These are phyloP conservation scores for Knipowitschia caucasica DNA, from an alignment of 2,797 vertebrate genomes.

Conservation along the genomic window DNA sequence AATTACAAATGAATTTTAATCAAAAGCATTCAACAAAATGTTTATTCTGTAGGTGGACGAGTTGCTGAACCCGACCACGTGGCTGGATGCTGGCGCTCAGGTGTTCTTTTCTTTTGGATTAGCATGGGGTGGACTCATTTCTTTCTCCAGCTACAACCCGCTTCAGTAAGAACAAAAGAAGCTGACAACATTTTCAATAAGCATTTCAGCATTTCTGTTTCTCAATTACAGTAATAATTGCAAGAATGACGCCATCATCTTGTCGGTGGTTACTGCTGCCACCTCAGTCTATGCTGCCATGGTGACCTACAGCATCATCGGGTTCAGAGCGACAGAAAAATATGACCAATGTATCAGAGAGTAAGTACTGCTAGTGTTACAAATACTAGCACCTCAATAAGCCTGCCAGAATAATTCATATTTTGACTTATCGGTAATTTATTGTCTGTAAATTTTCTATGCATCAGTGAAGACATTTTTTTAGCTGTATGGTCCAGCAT, in stretches of 20 bases:
- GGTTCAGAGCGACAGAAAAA: conserved; percentile 89
- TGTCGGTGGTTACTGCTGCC: conserved; percentile 84
- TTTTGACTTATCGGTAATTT: too few species aligned
- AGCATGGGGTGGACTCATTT: conserved; percentile 93
- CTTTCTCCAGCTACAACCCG: conserved; percentile 98
- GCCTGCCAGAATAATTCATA: too few species aligned
- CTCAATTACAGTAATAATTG: conserved; percentile 87
- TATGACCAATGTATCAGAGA: conserved; percentile 81
- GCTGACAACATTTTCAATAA: too few species aligned
- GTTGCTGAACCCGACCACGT: conserved; percentile 84
- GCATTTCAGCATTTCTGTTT: not conserved
- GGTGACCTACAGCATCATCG: conserved; percentile 92
- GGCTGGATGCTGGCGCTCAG: conserved; percentile 93
- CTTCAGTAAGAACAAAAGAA: conserved; percentile 83
- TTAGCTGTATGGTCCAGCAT: too few species aligned
- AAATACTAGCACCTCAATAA: too few species aligned
- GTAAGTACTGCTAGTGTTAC: conserved; percentile 75
- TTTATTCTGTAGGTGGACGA: conserved; percentile 75
- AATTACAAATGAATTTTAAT: not conserved
- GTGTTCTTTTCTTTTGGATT: conserved; percentile 94
- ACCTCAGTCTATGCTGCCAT: conserved; percentile 89
- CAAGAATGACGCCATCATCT: conserved; percentile 84
- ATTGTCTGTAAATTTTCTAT: too few species aligned
- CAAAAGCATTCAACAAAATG: not conserved
- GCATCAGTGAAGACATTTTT: too few species aligned